Evolutionary conservation across 2,888 invertebrate species (phyloP).

Genomic region (Epsilonema sp.): DNA sequence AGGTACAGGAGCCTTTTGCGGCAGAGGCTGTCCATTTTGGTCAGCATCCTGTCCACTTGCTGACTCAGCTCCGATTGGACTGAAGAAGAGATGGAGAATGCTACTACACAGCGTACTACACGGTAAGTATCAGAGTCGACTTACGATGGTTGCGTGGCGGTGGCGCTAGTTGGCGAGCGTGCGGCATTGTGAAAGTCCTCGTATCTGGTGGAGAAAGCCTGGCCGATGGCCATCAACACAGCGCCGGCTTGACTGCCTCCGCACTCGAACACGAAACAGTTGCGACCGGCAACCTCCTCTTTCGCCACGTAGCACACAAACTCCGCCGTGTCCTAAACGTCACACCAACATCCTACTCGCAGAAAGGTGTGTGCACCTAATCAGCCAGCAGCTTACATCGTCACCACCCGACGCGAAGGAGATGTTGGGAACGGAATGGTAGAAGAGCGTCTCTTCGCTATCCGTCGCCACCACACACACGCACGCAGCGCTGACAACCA

Average conservation of each 20-base stretch:
- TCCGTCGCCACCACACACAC: too few species aligned
- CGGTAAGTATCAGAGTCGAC: too few species aligned
- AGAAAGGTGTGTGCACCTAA: too few species aligned
- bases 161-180: too few species aligned
- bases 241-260: neutral
- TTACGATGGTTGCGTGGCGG: too few species aligned
- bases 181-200: neutral
- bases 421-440: neutral
- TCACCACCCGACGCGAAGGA: constrained; percentile 1
- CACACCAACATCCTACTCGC: neutral
- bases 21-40: too few species aligned
- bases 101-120: too few species aligned
- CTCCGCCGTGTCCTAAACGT: neutral
- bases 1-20: too few species aligned
- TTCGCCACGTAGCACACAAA: constrained; percentile 3
- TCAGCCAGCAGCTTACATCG: neutral
- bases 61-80: too few species aligned
- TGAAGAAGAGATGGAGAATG: too few species aligned
- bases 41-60: too few species aligned
- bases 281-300: neutral
- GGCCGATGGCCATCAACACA: neutral
- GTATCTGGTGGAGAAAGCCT: neutral
- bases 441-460: neutral
- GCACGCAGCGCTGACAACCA: too few species aligned
- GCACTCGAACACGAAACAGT: constrained; percentile 2